Conservation (phyloP, 2,113 vertebrate genomes). For the Calonectris borealis region DNA sequence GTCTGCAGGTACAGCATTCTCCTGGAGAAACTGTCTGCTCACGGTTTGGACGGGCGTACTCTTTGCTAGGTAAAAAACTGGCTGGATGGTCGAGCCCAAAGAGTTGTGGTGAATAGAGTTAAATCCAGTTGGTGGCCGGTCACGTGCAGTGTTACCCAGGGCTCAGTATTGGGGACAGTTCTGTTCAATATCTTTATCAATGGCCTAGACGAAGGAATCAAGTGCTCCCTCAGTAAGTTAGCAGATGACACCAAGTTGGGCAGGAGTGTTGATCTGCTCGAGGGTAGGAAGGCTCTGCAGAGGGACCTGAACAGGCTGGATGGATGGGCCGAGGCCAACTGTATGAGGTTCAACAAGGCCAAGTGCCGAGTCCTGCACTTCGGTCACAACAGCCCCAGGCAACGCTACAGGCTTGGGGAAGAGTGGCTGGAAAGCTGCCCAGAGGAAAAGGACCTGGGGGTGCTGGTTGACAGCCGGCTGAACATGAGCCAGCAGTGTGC, state of each 20-base stretch:
- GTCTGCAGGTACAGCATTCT: neutral
- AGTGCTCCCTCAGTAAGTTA: neutral
- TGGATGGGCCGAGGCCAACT: accelerated
- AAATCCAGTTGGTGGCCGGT: accelerated
- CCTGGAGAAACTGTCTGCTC: neutral
- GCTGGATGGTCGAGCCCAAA: accelerated
- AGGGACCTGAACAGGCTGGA: neutral
- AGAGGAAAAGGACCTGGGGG: too few relatives aligned
- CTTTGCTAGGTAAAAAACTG: accelerated
- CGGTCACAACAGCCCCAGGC: too few relatives aligned
- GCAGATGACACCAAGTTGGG: neutral
- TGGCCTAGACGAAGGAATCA: accelerated
- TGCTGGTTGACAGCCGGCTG: too few relatives aligned
- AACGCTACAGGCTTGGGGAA: too few relatives aligned
- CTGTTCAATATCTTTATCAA: neutral
- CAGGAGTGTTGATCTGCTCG: accelerated
- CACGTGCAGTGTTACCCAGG: neutral
- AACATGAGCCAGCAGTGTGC: too few relatives aligned
- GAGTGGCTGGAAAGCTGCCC: too few relatives aligned
- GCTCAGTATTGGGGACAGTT: neutral
- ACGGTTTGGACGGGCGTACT: accelerated
- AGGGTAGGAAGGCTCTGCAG: neutral
- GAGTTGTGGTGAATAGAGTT: neutral
- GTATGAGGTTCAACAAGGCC: too few relatives aligned
- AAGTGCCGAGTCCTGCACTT: too few relatives aligned